Evolutionary conservation across 2,113 vertebrate species (phyloP).

Genomic region (Herpetotheres cachinnans): DNA sequence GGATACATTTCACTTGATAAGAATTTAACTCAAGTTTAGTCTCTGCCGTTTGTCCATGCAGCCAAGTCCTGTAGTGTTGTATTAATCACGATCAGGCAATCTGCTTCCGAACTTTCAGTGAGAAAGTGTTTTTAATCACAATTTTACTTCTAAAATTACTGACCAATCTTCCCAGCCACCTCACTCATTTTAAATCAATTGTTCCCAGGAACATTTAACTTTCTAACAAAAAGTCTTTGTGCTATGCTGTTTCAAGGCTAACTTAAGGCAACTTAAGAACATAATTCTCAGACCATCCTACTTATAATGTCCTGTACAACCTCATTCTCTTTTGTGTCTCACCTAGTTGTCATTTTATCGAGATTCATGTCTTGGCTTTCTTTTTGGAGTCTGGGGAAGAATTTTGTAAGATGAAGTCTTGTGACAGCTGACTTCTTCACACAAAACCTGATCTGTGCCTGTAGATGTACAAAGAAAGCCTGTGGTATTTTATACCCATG

Average conservation of each 20-base stretch:
- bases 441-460: not conserved
- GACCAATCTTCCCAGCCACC: not conserved
- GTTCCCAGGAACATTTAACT: not conserved
- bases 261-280: not conserved
- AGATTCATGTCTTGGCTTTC: not conserved
- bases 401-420: not conserved
- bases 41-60: not conserved
- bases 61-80: not conserved
- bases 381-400: not conserved
- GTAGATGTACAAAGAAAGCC: not conserved
- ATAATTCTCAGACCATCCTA: not conserved
- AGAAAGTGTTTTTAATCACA: constrained; percentile 56
- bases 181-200: not conserved
- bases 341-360: not conserved
- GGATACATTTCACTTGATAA: constrained; percentile 59
- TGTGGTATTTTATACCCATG: not conserved
- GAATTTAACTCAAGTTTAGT: constrained; percentile 25
- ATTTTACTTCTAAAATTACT: constrained; percentile 48
- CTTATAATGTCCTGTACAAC: not conserved
- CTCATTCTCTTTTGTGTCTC: not conserved
- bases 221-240: not conserved
- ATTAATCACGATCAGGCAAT: constrained; percentile 45
- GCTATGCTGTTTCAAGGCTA: not conserved
- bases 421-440: not conserved
- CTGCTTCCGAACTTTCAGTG: not conserved